phyloP scores from a whole-genome alignment of 2,888 invertebrate genomes.

The Drosophila helvetica region DNA sequence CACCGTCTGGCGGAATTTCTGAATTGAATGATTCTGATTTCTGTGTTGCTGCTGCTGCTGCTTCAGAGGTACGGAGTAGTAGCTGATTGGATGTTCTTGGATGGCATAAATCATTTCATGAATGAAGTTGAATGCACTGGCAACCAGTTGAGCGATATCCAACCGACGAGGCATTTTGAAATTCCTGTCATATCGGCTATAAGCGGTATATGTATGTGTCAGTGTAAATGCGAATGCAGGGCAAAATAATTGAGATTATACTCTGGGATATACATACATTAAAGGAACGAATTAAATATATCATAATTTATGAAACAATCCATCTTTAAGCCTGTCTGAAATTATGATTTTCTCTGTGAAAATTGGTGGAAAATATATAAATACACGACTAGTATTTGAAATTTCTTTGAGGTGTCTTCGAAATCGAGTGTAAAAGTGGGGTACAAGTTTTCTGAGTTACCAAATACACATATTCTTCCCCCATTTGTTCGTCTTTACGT shows the following conservation, averaged over 20 bases:
- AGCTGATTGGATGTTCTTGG: slow-evolving; percentile 34
- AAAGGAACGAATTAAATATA: background rate
- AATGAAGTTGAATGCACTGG: slow-evolving; percentile 45
- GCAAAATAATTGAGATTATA: slow-evolving; percentile 3
- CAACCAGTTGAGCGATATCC: slow-evolving; percentile 37
- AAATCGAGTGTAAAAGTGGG: too few species aligned
- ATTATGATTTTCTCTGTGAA: too few species aligned
- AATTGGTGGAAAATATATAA: too few species aligned
- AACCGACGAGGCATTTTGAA: slow-evolving; percentile 29
- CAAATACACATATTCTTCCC: slow-evolving; percentile 8
- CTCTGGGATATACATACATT: background rate
- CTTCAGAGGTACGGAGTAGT: slow-evolving; percentile 8
- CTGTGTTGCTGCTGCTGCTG: slow-evolving; percentile 27
- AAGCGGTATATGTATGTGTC: slow-evolving; percentile 9
- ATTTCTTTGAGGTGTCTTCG: too few species aligned
- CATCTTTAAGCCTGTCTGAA: background rate
- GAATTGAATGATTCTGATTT: slow-evolving; percentile 40
- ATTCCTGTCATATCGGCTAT: slow-evolving; percentile 25
- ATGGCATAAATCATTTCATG: slow-evolving; percentile 43
- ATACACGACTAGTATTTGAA: too few species aligned
- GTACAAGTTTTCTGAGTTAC: background rate
- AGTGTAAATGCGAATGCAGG: background rate
- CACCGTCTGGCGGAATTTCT: slow-evolving; percentile 24
- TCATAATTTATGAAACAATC: background rate
- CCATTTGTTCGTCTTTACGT: background rate